Base-by-base conservation (phyloP, 2,888 invertebrate genomes). In the Hirtodrosophila cameraria region DNA sequence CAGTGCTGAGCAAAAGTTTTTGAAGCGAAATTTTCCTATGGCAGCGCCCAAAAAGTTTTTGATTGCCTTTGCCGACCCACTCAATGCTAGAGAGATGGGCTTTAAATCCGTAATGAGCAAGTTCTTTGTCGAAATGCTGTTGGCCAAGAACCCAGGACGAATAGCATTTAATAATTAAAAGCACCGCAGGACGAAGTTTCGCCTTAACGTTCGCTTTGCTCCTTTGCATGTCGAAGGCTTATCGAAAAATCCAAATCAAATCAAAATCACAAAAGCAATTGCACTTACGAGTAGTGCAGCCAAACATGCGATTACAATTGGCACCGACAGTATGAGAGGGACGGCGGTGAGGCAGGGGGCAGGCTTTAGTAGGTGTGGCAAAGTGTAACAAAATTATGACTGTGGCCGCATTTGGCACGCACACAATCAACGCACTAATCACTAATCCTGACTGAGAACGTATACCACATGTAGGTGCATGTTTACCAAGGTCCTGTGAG, bases 241-340 rank as follows among this genome's bases (percentile, higher is more conserved):
- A 63, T 76, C 74, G 43, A 39, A 31, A 43, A 35, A 55, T 33
- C 43, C 45, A 60, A 78, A 67, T 66, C 58, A 42, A 57, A 49
- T 57, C 38, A 43, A 33, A 46, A 46, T 59, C 31, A 33, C 33
- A 27, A 30, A 50, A 54, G 63, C 45, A 63, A 62, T 64, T 85
- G 86, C 86, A 79, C n/a, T 68, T 68, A n/a, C n/a, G n/a, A n/a
- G n/a, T n/a, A 83, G 68, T 84, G 84, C 84, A 79, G 52, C 33
- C 59, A 75, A 62, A 72, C 86, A 86, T 83, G 84, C 86, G 80
- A 83, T 60, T 55, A 53, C 39, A 28, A 28, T 35, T 28, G 35
- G 25, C 13, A 13, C 41, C 2, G 2, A 13, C 11, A 9, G 7
- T 5, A n/a, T n/a, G 13, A 6, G 30, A 2, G 2, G 2, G n/a